Conservation (phyloP, 2,113 vertebrate species). For the Eurystomus gularis region DNA sequence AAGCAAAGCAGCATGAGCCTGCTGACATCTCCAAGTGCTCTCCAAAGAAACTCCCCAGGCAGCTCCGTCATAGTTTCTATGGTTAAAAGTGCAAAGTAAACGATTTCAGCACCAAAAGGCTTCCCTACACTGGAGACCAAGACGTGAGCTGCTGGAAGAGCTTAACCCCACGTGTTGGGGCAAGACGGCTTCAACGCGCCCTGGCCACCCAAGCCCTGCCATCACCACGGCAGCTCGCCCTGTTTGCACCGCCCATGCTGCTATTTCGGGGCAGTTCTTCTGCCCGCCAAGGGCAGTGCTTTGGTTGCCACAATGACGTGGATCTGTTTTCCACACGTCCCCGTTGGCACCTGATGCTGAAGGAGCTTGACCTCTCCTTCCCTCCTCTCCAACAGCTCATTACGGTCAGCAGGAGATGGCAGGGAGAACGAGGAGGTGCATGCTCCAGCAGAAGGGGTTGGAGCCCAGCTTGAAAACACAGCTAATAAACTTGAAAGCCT, state of each 20-base stretch:
- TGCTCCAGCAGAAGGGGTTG: not conserved
- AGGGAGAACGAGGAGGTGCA: not conserved
- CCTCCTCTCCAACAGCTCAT: not conserved
- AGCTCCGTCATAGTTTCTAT: not conserved
- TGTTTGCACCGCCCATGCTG: not conserved
- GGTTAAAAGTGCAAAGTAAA: not conserved
- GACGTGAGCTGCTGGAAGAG: not conserved
- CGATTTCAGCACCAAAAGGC: not conserved
- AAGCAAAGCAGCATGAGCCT: not conserved
- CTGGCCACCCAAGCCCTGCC: not conserved
- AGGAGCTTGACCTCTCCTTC: not conserved
- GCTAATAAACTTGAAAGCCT: not conserved
- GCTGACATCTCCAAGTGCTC: too few relatives aligned
- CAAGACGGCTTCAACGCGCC: not conserved
- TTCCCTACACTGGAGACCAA: not conserved
- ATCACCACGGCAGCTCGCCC: not conserved
- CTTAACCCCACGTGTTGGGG: rapidly evolving
- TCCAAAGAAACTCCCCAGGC: not conserved
- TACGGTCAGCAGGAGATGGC: not conserved
- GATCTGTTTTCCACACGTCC: not conserved
- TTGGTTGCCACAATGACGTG: not conserved
- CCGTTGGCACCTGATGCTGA: not conserved
- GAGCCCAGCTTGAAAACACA: not conserved
- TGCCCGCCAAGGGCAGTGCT: not conserved
- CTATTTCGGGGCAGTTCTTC: not conserved